A percentile compares a stretch with the other conserved stretches of the same genome.
phyloP scores from a whole-genome alignment of 2,113 vertebrate species.

The Microcebus tavaratra region DNA sequence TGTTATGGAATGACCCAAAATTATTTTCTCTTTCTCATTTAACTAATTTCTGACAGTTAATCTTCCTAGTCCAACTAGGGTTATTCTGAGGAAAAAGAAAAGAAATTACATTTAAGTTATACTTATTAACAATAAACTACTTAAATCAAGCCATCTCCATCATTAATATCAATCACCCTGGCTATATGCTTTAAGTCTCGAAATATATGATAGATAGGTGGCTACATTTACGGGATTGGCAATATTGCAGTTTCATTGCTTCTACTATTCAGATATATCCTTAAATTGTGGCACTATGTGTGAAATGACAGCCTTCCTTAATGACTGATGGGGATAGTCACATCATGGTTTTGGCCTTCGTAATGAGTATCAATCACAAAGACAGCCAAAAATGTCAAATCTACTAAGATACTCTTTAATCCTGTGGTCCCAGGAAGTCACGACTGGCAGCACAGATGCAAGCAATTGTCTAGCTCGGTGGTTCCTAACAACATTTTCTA shows the following conservation, averaged over 20 bases:
- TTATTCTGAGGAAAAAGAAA: constrained; percentile 26
- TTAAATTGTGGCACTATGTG: neutral
- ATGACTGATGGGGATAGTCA: constrained; percentile 17
- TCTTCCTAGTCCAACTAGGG: neutral
- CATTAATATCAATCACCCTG: neutral
- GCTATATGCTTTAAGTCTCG: neutral
- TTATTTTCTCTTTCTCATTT: constrained; percentile 10
- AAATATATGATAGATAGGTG: neutral
- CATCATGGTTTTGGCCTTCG: neutral
- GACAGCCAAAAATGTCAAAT: constrained; percentile 35
- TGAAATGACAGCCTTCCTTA: constrained; percentile 40
- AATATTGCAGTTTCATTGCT: neutral
- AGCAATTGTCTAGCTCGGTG: neutral
- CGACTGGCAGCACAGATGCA: constrained; percentile 39
- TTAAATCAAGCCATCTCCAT: neutral
- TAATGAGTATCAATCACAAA: constrained; percentile 38
- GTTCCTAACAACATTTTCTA: neutral
- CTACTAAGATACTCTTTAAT: constrained; percentile 40
- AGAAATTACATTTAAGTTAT: neutral
- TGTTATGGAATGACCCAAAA: constrained; percentile 25
- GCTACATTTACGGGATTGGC: neutral
- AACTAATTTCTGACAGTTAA: constrained; percentile 43
- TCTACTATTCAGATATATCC: neutral
- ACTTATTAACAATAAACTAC: neutral
- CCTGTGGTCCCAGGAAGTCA: constrained; percentile 19